phyloP scores from a whole-genome alignment of 2,113 vertebrate species.

The Rhea americana region DNA sequence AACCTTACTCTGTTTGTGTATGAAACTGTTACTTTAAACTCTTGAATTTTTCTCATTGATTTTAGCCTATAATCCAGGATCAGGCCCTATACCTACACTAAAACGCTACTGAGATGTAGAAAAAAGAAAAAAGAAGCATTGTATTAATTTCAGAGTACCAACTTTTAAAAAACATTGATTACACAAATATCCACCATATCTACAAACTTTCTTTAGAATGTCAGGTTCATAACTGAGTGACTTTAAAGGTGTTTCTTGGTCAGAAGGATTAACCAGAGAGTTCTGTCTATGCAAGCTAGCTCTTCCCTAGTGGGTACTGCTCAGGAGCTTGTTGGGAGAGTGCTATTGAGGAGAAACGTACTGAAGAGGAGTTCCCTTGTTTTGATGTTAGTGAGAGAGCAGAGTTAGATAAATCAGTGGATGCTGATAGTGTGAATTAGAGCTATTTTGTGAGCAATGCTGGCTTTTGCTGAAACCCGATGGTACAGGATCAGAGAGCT shows the following conservation, averaged over 20 bases:
- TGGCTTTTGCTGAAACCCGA: not conserved
- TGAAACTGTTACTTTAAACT: not conserved
- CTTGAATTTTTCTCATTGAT: not conserved
- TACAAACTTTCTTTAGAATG: too few relatives aligned
- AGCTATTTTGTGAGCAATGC: not conserved
- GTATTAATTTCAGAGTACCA: not conserved
- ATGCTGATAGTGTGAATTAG: not conserved
- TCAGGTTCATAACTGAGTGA: not conserved
- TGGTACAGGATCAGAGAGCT: not conserved
- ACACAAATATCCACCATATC: not conserved
- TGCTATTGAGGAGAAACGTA: not conserved
- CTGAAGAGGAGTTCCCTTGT: not conserved
- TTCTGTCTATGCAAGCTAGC: too few relatives aligned
- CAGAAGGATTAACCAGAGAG: too few relatives aligned
- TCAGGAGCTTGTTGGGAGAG: not conserved
- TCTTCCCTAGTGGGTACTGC: too few relatives aligned
- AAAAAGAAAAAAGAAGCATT: not conserved
- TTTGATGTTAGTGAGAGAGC: not conserved
- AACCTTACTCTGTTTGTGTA: not conserved
- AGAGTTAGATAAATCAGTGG: not conserved
- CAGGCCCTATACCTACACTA: not conserved
- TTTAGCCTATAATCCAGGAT: not conserved
- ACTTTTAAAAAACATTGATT: not conserved
- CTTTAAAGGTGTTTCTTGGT: too few relatives aligned
- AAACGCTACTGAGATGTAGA: not conserved